Evolutionary conservation across 2,113 vertebrate genomes (phyloP).

Genomic region (Lepidothrix coronata): DNA sequence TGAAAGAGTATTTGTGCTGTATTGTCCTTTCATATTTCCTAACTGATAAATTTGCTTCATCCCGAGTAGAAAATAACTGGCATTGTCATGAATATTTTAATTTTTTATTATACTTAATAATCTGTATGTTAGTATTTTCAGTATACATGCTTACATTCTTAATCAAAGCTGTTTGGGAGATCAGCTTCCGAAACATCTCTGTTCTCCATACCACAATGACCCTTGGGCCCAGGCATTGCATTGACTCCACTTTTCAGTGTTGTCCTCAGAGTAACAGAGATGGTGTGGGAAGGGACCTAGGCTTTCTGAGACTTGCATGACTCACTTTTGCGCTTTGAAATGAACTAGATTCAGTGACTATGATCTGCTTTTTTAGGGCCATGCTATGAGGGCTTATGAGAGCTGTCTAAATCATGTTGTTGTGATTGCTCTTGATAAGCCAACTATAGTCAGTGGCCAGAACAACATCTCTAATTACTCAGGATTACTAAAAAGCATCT

Average conservation of each 20-base stretch:
- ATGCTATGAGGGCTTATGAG: not conserved
- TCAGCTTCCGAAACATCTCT: not conserved
- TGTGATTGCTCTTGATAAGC: not conserved
- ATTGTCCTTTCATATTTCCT: not conserved
- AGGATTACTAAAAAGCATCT: not conserved
- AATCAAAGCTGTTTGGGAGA: not conserved
- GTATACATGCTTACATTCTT: not conserved
- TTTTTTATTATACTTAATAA: not conserved
- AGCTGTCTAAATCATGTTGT: not conserved
- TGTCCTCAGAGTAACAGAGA: not conserved
- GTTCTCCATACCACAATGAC: not conserved
- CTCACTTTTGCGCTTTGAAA: not conserved
- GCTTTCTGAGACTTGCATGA: not conserved
- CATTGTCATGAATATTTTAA: not conserved
- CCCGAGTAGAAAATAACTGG: not conserved
- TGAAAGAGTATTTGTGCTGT: not conserved
- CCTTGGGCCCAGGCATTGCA: not conserved
- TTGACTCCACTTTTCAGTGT: not conserved
- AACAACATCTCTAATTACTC: not conserved
- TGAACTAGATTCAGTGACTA: not conserved
- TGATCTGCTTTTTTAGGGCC: not conserved
- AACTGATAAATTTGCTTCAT: not conserved
- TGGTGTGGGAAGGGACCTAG: not conserved
- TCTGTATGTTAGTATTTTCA: not conserved
- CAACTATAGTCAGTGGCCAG: not conserved